Percentiles rank a stretch among this genome's conserved stretches.
These are phyloP conservation scores for Andrena bucephala DNA, from an alignment of 2,888 invertebrate species.

Conservation along the genomic window DNA sequence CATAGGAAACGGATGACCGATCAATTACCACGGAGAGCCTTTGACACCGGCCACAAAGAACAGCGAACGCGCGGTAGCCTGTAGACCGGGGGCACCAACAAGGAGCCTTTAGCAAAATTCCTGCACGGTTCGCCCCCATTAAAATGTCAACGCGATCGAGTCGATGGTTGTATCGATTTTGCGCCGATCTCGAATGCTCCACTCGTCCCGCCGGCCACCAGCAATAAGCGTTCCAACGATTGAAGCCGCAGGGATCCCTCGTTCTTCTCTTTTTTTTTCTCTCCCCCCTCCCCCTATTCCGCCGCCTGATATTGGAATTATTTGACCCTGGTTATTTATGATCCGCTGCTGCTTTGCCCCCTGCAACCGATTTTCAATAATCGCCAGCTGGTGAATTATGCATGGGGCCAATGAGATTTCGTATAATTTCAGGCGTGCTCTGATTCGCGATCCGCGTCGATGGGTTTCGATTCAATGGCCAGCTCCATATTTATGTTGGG, in stretches of 20 bases:
- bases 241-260: background rate
- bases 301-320: slow-evolving; percentile 29
- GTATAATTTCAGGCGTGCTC: slow-evolving; percentile 12
- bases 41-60: slow-evolving; percentile 55
- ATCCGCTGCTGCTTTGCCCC: slow-evolving; percentile 13
- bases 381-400: slow-evolving; percentile 37
- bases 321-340: slow-evolving; percentile 47
- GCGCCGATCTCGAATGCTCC: slow-evolving; percentile 15
- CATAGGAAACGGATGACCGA: slow-evolving; percentile 62
- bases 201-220: slow-evolving; percentile 3
- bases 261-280: background rate
- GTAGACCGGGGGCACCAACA: background rate
- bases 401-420: slow-evolving; percentile 25
- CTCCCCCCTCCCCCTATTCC: too few species aligned
- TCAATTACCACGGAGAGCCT: slow-evolving; percentile 62
- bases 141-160: slow-evolving; percentile 11
- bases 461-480: background rate
- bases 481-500: background rate
- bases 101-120: slow-evolving; percentile 27
- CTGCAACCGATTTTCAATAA: slow-evolving; percentile 42
- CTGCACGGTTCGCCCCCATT: background rate
- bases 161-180: slow-evolving; percentile 27
- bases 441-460: background rate
- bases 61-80: slow-evolving; percentile 1
- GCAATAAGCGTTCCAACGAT: slow-evolving; percentile 42